phyloP scores from a whole-genome alignment of 2,888 invertebrate species.

The Metacarcinus magister region DNA sequence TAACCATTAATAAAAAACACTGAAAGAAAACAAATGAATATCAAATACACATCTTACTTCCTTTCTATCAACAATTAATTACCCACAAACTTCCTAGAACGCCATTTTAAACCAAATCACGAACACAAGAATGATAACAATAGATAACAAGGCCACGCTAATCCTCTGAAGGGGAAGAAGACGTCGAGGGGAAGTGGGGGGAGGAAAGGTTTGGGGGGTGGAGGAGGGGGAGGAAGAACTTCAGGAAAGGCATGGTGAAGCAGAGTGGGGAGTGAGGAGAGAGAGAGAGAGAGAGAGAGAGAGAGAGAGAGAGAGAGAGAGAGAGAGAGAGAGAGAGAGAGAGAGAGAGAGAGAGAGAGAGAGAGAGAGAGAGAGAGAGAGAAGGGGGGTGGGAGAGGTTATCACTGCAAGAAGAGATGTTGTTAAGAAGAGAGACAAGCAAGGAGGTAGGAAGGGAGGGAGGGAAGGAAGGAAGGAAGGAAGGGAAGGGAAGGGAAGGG shows the following conservation, averaged over 20 bases:
- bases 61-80: too few relatives aligned
- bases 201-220: background rate
- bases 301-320: background rate
- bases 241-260: background rate
- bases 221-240: background rate
- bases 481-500: background rate
- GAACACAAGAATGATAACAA: too few relatives aligned
- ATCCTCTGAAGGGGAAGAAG: too few relatives aligned
- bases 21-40: too few relatives aligned
- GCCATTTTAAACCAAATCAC: too few relatives aligned
- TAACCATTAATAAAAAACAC: too few relatives aligned
- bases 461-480: background rate
- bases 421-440: background rate
- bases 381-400: background rate
- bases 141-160: too few relatives aligned
- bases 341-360: background rate
- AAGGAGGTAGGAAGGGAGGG: background rate
- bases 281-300: background rate
- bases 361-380: constrained; percentile 30
- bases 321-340: background rate
- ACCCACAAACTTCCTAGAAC: too few relatives aligned
- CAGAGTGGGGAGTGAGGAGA: background rate
- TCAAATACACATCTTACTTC: too few relatives aligned
- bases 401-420: background rate
- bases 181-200: background rate